Conservation (phyloP, 2,888 invertebrate species). For the Vanessa cardui region DNA sequence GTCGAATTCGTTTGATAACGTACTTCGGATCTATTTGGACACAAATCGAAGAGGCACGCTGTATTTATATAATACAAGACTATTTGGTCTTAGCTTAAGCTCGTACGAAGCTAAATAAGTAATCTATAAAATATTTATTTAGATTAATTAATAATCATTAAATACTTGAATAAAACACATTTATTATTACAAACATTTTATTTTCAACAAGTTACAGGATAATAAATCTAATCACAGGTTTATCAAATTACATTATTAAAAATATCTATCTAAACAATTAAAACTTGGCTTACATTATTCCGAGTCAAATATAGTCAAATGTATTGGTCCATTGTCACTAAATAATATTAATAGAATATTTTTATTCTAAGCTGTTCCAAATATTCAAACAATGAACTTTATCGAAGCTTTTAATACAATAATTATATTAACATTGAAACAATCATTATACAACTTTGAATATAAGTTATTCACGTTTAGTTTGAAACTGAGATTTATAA, state of each 20-base stretch:
- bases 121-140: not conserved
- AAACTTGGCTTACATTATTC: constrained; percentile 23
- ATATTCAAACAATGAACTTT: not conserved
- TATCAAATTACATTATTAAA: constrained; percentile 59
- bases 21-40: too few relatives aligned
- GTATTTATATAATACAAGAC: too few relatives aligned
- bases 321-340: constrained; percentile 25
- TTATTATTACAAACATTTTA: constrained; percentile 58
- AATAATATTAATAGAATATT: constrained; percentile 21
- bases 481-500: constrained; percentile 20
- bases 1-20: too few relatives aligned
- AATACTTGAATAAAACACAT: constrained; percentile 23
- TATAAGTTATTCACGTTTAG: constrained; percentile 4
- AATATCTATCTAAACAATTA: constrained; percentile 27
- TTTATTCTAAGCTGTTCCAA: constrained; percentile 21
- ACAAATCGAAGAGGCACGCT: too few relatives aligned
- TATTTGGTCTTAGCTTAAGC: too few relatives aligned
- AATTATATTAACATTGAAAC: constrained; percentile 12
- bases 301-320: constrained; percentile 17
- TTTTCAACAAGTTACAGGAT: constrained; percentile 64
- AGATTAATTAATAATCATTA: not conserved
- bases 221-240: constrained; percentile 66
- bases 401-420: constrained; percentile 9
- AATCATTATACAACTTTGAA: constrained; percentile 17
- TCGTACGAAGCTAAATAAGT: too few relatives aligned